A percentile compares a stretch with the other conserved stretches of the same genome.
Conservation (phyloP, 2,888 invertebrate species). For the Xylota segnis region DNA sequence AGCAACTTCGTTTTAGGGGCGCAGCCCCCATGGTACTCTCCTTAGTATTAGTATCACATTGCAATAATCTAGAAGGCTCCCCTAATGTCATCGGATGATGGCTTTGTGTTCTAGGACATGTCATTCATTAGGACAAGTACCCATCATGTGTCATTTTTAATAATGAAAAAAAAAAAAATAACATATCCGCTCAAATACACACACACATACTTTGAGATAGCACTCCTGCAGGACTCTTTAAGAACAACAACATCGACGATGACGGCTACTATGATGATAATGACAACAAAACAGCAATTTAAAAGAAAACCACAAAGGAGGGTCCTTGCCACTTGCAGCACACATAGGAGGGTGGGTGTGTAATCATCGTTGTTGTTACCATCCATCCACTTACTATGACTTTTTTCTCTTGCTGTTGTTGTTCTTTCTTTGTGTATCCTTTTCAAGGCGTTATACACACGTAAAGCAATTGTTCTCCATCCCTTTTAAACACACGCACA, state of each 20-base stretch:
- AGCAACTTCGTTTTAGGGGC: not conserved
- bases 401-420: too few relatives aligned
- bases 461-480: constrained; percentile 38
- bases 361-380: constrained; percentile 52
- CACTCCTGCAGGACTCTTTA: constrained; percentile 57
- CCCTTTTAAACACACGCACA: not conserved
- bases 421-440: constrained; percentile 24
- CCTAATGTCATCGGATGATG: constrained; percentile 47
- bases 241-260: constrained; percentile 48
- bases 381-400: constrained; percentile 43
- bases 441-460: constrained; percentile 35
- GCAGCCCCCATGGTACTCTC: not conserved
- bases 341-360: constrained; percentile 35
- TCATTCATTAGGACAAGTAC: constrained; percentile 74
- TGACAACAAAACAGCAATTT: constrained; percentile 70
- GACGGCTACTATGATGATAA: constrained; percentile 64
- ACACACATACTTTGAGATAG: constrained; percentile 14
- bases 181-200: constrained; percentile 38
- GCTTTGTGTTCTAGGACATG: constrained; percentile 50
- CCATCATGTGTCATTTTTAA: constrained; percentile 67
- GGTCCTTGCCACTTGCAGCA: constrained; percentile 67
- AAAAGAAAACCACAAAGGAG: constrained; percentile 62
- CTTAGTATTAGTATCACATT: constrained; percentile 33
- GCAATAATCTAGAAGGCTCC: constrained; percentile 7
- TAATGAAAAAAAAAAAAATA: constrained; percentile 51